Percentiles rank a stretch among this genome's conserved stretches.
These are phyloP conservation scores for Poliocrania exsul DNA, from an alignment of 2,797 vertebrate species.

Conservation along the genomic window DNA sequence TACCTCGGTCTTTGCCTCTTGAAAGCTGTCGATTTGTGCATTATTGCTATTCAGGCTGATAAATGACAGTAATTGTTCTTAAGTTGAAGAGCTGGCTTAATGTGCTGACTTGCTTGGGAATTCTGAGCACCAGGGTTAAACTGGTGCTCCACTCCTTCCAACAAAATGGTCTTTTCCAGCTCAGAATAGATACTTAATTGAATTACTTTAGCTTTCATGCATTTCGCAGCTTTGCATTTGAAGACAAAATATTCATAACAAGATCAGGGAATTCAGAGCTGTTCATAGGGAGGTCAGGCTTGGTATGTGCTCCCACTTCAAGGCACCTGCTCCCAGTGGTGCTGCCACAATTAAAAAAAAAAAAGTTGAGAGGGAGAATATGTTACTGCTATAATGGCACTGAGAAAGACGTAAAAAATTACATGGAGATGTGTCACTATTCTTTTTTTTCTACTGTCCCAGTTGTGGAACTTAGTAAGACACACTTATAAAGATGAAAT, in stretches of 20 bases:
- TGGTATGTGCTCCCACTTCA: conserved; percentile 43
- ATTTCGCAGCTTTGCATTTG: conserved; percentile 76
- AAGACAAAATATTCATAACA: conserved; percentile 69
- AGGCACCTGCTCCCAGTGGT: conserved; percentile 47
- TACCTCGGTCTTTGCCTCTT: conserved; percentile 77
- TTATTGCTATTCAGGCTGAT: conserved; percentile 86
- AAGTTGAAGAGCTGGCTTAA: conserved; percentile 85
- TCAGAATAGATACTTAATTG: conserved; percentile 80
- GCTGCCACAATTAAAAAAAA: conserved; percentile 19
- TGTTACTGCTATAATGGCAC: background rate
- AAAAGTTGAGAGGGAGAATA: background rate
- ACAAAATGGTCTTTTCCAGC: conserved; percentile 78
- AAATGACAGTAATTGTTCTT: conserved; percentile 89
- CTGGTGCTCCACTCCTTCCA: conserved; percentile 73
- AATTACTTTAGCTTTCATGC: conserved; percentile 79
- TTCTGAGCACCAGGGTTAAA: conserved; percentile 80
- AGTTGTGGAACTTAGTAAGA: background rate
- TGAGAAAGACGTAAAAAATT: background rate
- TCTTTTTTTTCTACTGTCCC: background rate
- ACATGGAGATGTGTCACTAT: background rate
- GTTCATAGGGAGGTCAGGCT: conserved; percentile 50
- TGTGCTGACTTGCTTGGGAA: conserved; percentile 84
- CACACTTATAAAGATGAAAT: background rate
- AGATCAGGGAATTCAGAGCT: conserved; percentile 61
- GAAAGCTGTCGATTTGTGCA: conserved; percentile 86